Percentiles rank a stretch among this genome's conserved stretches.
Conservation (phyloP, 2,797 vertebrate species). For the Esox masquinongy region DNA sequence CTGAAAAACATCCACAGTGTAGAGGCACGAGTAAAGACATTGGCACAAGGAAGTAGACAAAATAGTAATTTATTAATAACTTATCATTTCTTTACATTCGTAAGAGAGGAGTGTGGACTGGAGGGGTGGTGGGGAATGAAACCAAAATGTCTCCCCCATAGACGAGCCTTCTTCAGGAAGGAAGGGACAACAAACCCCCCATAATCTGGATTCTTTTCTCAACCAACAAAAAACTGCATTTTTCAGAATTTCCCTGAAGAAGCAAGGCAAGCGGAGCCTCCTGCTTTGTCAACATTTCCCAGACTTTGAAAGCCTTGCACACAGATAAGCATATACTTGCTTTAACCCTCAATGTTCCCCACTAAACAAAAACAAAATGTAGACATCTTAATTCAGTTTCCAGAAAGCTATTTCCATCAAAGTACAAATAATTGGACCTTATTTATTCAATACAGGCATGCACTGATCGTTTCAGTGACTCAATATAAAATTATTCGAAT, state of each 20-base stretch:
- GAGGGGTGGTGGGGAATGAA: slow-evolving; percentile 40
- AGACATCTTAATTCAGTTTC: not conserved
- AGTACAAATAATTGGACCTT: slow-evolving; percentile 1
- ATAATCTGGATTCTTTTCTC: slow-evolving; percentile 46
- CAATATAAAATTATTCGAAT: not conserved
- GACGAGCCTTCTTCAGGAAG: slow-evolving; percentile 51
- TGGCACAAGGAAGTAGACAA: slow-evolving; percentile 82
- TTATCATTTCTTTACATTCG: slow-evolving; percentile 97
- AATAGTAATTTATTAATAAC: slow-evolving; percentile 99
- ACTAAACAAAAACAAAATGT: not conserved
- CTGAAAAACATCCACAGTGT: slow-evolving; percentile 31
- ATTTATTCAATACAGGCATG: slow-evolving; percentile 23
- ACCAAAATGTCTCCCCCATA: slow-evolving; percentile 41
- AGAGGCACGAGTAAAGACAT: slow-evolving; percentile 25
- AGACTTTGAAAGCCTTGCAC: slow-evolving; percentile 51
- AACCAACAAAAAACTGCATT: slow-evolving; percentile 71
- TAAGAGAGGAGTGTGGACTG: slow-evolving; percentile 78
- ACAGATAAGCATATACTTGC: slow-evolving; percentile 38
- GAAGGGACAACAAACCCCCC: slow-evolving; percentile 21
- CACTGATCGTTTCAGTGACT: slow-evolving; percentile 11
- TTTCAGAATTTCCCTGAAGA: slow-evolving; percentile 91
- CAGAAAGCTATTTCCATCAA: slow-evolving; percentile 10
- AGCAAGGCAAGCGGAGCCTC: slow-evolving; percentile 78
- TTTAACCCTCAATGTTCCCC: slow-evolving; percentile 49
- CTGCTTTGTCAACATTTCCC: slow-evolving; percentile 57